Conservation (phyloP, 2,888 invertebrate species). For the Noctua comes region DNA sequence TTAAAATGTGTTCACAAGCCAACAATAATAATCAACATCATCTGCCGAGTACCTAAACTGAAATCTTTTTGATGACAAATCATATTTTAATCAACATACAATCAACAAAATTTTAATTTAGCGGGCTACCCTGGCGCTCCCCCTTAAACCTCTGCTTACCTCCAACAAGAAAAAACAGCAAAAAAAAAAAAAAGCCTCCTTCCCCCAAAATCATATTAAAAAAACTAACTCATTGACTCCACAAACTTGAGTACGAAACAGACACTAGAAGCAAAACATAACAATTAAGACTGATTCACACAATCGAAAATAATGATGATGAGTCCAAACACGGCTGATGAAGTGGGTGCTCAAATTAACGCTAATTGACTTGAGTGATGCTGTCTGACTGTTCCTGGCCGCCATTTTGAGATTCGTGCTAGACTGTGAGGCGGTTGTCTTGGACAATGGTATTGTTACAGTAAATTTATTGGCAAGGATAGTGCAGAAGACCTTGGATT, state of each 20-base stretch:
- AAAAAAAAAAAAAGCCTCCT: too few relatives aligned
- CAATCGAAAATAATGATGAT: slow-evolving; percentile 57
- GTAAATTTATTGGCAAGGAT: not conserved
- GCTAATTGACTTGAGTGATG: slow-evolving; percentile 44
- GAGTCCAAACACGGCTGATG: slow-evolving; percentile 45
- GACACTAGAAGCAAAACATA: slow-evolving; percentile 18
- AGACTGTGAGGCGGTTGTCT: slow-evolving; percentile 48
- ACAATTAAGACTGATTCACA: slow-evolving; percentile 56
- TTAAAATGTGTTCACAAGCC: not conserved
- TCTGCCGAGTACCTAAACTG: not conserved
- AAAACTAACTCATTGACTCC: too few relatives aligned
- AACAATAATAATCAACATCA: not conserved
- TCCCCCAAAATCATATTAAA: not conserved
- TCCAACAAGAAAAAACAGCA: too few relatives aligned
- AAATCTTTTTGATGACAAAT: too few relatives aligned
- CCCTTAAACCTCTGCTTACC: not conserved
- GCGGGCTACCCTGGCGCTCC: too few relatives aligned
- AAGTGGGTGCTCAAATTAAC: slow-evolving; percentile 59
- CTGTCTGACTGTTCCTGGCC: slow-evolving; percentile 14
- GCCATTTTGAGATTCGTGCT: slow-evolving; percentile 13
- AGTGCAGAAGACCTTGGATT: not conserved
- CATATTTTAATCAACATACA: too few relatives aligned
- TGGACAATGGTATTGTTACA: not conserved
- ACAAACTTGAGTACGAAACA: not conserved
- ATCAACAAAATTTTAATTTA: too few relatives aligned